Conservation (phyloP, 2,888 invertebrate genomes). For the Euclidia mi region DNA sequence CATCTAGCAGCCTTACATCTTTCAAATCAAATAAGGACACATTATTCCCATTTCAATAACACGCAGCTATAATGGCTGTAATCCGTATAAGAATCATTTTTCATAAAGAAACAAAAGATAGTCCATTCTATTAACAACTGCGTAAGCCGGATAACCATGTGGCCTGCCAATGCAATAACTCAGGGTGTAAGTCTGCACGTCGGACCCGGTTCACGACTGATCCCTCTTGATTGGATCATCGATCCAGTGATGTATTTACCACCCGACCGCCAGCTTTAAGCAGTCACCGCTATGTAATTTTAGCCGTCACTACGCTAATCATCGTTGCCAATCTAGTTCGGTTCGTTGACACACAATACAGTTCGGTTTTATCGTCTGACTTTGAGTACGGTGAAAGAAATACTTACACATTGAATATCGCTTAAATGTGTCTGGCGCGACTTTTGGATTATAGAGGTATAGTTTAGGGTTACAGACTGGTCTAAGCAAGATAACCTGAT, state of each 20-base stretch:
- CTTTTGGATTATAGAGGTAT: too few species aligned
- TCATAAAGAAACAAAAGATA: not conserved
- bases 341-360: not conserved
- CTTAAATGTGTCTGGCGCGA: too few species aligned
- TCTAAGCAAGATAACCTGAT: too few species aligned
- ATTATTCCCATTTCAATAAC: too few species aligned
- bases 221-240: conserved; percentile 59
- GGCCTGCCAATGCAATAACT: conserved; percentile 45
- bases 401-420: too few species aligned
- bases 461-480: too few species aligned
- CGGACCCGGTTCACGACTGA: conserved; percentile 53
- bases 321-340: conserved; percentile 20
- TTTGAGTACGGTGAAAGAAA: too few species aligned
- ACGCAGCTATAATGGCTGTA: too few species aligned
- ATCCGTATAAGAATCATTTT: too few species aligned
- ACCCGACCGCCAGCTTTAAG: conserved; percentile 34
- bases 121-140: conserved; percentile 37
- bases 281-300: conserved; percentile 39
- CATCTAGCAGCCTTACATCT: too few species aligned
- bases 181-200: conserved; percentile 48
- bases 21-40: too few species aligned
- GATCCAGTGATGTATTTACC: conserved; percentile 54
- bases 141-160: conserved; percentile 22
- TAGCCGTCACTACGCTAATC: conserved; percentile 22
- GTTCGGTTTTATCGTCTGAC: not conserved